phyloP scores from a whole-genome alignment of 2,888 invertebrate genomes.

The Hypena proboscidalis region DNA sequence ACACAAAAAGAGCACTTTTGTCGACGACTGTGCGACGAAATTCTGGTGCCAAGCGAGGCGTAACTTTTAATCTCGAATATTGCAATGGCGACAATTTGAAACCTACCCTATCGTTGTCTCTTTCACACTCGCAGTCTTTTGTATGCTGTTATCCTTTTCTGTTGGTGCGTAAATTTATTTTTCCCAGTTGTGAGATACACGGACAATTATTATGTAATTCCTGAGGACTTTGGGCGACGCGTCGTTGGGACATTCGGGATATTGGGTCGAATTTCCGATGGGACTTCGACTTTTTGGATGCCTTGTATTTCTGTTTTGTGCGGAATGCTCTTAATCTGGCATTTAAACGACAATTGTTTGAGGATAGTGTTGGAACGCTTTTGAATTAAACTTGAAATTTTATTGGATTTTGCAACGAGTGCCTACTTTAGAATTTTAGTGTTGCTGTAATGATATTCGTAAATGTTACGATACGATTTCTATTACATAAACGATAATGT shows the following conservation, averaged over 20 bases:
- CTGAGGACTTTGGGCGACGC: conserved; percentile 26
- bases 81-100: conserved; percentile 77
- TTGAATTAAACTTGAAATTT: not conserved
- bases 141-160: conserved; percentile 30
- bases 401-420: conserved; percentile 5
- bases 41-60: conserved; percentile 75
- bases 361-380: not conserved
- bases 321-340: conserved; percentile 25
- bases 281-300: conserved; percentile 20
- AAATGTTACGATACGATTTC: too few species aligned
- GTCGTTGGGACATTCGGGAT: conserved; percentile 23
- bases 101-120: conserved; percentile 49
- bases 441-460: too few species aligned
- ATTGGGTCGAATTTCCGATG: conserved; percentile 24
- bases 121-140: conserved; percentile 26
- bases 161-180: conserved; percentile 46
- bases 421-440: too few species aligned
- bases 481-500: too few species aligned
- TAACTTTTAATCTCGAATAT: conserved; percentile 83
- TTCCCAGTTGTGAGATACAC: conserved; percentile 39
- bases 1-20: conserved; percentile 46
- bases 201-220: conserved; percentile 45
- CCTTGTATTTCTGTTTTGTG: conserved; percentile 20
- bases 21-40: conserved; percentile 55
- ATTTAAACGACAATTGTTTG: conserved; percentile 10